These are phyloP conservation scores for Hemaris fuciformis DNA, from an alignment of 2,888 invertebrate species.

Conservation along the genomic window DNA sequence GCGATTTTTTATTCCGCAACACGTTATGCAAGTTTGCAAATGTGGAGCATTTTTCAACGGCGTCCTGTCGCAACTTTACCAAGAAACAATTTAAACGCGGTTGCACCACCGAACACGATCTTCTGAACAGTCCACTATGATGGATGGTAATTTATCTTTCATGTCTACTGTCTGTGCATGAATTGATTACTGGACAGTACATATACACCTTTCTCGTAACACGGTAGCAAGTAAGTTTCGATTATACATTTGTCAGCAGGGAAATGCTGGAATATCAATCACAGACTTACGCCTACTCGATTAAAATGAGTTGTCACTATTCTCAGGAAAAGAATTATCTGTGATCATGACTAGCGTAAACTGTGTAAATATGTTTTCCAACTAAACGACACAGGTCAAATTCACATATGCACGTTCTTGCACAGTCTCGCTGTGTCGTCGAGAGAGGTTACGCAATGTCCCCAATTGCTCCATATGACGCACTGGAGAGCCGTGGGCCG, in stretches of 20 bases:
- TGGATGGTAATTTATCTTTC: neutral
- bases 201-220: too few relatives aligned
- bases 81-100: neutral
- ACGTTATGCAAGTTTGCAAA: conserved; percentile 1
- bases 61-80: neutral
- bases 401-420: neutral
- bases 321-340: neutral
- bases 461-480: conserved; percentile 2
- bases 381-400: neutral
- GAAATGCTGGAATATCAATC: too few relatives aligned
- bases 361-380: neutral
- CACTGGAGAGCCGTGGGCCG: conserved; percentile 3
- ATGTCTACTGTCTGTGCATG: too few relatives aligned
- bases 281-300: neutral
- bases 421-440: neutral
- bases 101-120: neutral
- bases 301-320: neutral
- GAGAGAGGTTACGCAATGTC: neutral
- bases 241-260: too few relatives aligned
- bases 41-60: neutral
- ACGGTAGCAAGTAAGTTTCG: too few relatives aligned
- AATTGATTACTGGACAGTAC: too few relatives aligned
- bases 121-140: neutral
- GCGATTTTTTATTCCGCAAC: neutral
- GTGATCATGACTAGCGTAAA: neutral